Conservation (phyloP, 2,113 vertebrate genomes). For the Carassius gibelio region DNA sequence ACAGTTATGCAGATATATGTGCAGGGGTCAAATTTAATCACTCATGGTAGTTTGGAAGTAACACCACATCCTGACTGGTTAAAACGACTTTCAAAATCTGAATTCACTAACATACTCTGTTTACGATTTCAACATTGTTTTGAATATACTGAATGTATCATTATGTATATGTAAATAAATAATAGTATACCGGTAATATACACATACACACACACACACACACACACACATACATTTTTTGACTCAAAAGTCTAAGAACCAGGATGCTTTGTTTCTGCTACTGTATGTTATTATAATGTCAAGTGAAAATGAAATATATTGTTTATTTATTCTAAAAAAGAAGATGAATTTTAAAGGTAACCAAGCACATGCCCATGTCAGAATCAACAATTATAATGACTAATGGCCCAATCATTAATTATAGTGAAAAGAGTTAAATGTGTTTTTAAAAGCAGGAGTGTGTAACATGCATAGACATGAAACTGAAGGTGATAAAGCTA, state of each 20-base stretch:
- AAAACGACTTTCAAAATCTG: neutral
- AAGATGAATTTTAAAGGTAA: neutral
- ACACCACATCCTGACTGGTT: neutral
- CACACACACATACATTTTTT: too few relatives aligned
- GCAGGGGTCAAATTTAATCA: neutral
- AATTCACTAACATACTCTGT: neutral
- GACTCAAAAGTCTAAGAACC: neutral
- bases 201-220: too few relatives aligned
- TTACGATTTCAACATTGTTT: neutral
- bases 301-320: neutral
- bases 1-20: neutral
- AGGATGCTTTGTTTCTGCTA: neutral
- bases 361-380: conserved; percentile 6
- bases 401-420: conserved; percentile 27
- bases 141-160: neutral
- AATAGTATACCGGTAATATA: too few relatives aligned
- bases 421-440: neutral
- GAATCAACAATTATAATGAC: conserved; percentile 24
- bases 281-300: neutral
- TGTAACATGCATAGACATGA: conserved; percentile 10
- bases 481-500: conserved; percentile 14
- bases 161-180: neutral
- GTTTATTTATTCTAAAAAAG: neutral
- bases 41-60: neutral
- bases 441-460: conserved; percentile 23